Evolutionary conservation across 2,797 vertebrate genomes (phyloP).

Genomic region (Coranthus polyacanthus): DNA sequence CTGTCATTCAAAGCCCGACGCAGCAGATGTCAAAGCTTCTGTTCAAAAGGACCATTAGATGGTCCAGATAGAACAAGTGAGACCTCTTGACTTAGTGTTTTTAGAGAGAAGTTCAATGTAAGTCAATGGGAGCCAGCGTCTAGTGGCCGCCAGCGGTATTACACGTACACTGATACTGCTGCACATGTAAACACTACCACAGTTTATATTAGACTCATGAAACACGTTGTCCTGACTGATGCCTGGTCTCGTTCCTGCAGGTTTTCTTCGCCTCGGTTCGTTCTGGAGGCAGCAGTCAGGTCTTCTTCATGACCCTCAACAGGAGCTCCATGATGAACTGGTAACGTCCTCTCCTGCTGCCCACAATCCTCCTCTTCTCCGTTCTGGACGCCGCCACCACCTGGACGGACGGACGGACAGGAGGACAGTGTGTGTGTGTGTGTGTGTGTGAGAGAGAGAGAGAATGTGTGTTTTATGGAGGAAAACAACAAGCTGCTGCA

Average conservation of each 20-base stretch:
- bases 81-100: too few relatives aligned
- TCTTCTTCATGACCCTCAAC: conserved; percentile 99
- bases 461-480: conserved; percentile 37
- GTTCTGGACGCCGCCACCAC: conserved; percentile 63
- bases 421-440: conserved; percentile 30
- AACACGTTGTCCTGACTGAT: too few relatives aligned
- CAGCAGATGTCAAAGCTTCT: too few relatives aligned
- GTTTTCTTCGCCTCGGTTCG: conserved; percentile 99
- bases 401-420: conserved; percentile 44
- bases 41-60: too few relatives aligned
- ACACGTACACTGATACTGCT: too few relatives aligned
- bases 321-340: conserved; percentile 99
- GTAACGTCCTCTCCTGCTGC: conserved; percentile 81
- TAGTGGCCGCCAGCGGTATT: too few relatives aligned
- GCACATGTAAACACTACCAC: too few relatives aligned
- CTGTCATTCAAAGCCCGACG: too few relatives aligned
- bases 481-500: conserved; percentile 37
- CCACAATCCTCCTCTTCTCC: conserved; percentile 63
- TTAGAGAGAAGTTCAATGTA: too few relatives aligned
- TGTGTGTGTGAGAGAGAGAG: conserved; percentile 25
- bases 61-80: too few relatives aligned
- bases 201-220: too few relatives aligned
- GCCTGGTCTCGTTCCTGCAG: conserved; percentile 74
- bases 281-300: conserved; percentile 98
- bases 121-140: too few relatives aligned